phyloP scores from a whole-genome alignment of 2,113 vertebrate species.

The Argyrosomus japonicus region DNA sequence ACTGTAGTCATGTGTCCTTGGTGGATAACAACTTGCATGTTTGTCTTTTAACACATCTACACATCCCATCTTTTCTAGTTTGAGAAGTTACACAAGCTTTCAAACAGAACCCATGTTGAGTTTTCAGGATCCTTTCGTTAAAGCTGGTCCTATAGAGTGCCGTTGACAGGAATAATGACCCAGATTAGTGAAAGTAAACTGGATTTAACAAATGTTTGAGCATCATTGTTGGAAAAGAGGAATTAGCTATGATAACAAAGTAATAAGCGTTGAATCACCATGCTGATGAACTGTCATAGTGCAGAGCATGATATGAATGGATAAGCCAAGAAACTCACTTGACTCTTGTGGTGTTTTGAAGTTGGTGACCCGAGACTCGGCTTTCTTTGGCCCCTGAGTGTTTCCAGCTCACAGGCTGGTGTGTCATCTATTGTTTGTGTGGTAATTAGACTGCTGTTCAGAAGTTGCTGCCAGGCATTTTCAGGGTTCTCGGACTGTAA shows the following conservation, averaged over 20 bases:
- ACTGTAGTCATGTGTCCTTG: not conserved
- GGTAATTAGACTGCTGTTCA: constrained; percentile 40
- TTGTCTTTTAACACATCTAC: not conserved
- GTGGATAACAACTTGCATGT: not conserved
- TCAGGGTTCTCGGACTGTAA: constrained; percentile 14
- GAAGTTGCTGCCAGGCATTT: constrained; percentile 20
- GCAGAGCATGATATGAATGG: not conserved
- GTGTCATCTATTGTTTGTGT: constrained; percentile 40
- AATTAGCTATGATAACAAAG: not conserved
- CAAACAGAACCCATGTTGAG: not conserved
- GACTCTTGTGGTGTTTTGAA: not conserved
- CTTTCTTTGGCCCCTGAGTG: constrained; percentile 1
- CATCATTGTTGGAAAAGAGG: not conserved
- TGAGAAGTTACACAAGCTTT: not conserved
- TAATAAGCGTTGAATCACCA: not conserved
- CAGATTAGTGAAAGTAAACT: not conserved
- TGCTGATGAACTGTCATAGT: not conserved
- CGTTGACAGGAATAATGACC: not conserved
- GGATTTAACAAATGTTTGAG: not conserved
- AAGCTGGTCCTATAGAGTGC: too few species aligned
- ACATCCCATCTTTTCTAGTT: not conserved
- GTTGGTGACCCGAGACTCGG: not conserved
- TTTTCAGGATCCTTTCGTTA: not conserved
- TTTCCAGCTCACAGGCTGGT: constrained; percentile 36
- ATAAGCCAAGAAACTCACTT: not conserved